Conservation (phyloP, 2,113 vertebrate genomes). For the Chunga burmeisteri region DNA sequence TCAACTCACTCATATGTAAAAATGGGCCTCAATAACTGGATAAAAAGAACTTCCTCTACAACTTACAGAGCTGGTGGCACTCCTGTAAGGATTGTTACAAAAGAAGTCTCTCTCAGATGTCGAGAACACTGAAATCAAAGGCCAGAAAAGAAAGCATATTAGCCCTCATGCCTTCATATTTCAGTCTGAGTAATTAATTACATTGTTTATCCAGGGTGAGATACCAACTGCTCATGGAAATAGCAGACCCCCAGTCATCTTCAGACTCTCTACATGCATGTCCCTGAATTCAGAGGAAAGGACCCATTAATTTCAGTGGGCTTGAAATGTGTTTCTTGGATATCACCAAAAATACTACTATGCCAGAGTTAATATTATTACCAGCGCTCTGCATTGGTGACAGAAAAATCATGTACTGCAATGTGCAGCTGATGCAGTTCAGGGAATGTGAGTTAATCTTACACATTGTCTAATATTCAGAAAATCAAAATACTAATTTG, state of each 20-base stretch:
- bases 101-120: neutral
- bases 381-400: neutral
- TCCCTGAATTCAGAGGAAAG: neutral
- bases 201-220: neutral
- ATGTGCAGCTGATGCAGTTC: neutral
- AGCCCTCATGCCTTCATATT: neutral
- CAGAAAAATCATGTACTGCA: neutral
- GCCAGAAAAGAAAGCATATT: neutral
- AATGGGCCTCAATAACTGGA: neutral
- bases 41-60: neutral
- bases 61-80: neutral
- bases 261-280: neutral
- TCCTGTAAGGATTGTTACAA: neutral
- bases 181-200: neutral
- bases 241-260: neutral
- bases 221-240: neutral
- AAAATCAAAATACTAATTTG: neutral
- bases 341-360: neutral
- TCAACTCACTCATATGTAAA: neutral
- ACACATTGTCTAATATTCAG: neutral
- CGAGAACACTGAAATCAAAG: neutral
- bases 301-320: neutral
- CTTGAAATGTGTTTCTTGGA: neutral
- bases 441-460: neutral
- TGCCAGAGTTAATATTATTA: neutral